These are phyloP conservation scores for Epinotia bilunana DNA, from an alignment of 2,888 invertebrate genomes.

Conservation along the genomic window DNA sequence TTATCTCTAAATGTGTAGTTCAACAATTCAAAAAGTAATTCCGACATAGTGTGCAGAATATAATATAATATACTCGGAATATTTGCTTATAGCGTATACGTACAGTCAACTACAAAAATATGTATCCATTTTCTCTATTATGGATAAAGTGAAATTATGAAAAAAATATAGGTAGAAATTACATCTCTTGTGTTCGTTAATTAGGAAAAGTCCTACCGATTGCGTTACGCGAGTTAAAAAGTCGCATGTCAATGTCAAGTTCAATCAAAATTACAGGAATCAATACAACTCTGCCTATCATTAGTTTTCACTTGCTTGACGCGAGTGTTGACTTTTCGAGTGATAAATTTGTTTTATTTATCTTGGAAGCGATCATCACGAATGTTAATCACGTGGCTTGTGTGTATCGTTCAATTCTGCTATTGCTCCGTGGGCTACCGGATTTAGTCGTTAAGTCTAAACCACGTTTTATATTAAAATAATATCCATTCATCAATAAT, in stretches of 20 bases:
- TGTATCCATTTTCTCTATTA: too few species aligned
- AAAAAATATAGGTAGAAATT: too few species aligned
- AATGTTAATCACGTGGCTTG: not conserved
- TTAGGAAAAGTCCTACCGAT: not conserved
- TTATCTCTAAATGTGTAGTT: too few species aligned
- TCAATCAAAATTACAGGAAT: not conserved
- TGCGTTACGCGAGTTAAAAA: not conserved
- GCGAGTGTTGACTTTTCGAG: not conserved
- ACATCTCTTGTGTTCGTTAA: too few species aligned
- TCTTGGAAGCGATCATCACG: constrained; percentile 11
- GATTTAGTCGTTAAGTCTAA: not conserved
- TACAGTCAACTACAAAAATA: too few species aligned
- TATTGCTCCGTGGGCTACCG: not conserved
- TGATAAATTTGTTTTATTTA: constrained; percentile 11
- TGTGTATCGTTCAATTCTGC: not conserved
- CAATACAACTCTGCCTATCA: not conserved
- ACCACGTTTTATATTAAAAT: not conserved
- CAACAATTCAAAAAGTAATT: too few species aligned
- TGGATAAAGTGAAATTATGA: too few species aligned
- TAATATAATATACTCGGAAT: too few species aligned
- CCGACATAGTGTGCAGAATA: too few species aligned
- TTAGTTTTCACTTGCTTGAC: not conserved
- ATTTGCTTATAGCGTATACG: too few species aligned
- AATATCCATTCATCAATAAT: too few species aligned
- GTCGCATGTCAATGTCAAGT: not conserved